Percentiles rank a stretch among this genome's conserved stretches.
Conservation (phyloP, 2,888 invertebrate genomes). For the Metallyticus violacea region DNA sequence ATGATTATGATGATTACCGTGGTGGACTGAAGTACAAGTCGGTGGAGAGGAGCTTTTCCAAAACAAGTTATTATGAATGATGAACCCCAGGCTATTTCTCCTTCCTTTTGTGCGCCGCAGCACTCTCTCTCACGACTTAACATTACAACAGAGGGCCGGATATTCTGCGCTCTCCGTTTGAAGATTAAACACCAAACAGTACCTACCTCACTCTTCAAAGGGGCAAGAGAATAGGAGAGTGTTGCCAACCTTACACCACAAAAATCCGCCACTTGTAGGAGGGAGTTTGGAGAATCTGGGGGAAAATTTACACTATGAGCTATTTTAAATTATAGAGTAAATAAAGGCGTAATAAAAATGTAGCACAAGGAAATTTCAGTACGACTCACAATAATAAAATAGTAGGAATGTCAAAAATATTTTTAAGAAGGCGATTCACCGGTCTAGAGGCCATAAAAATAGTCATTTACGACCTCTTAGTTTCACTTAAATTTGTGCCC, state of each 20-base stretch:
- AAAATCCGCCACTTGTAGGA: not conserved
- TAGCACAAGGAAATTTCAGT: no score
- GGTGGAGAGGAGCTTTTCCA: not conserved
- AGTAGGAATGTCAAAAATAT: no score
- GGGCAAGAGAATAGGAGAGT: not conserved
- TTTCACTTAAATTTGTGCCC: no score
- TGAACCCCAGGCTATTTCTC: not conserved
- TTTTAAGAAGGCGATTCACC: no score
- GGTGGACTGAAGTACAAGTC: not conserved
- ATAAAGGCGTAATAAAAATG: no score
- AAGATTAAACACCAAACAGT: not conserved
- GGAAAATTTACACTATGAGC: no score
- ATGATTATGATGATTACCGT: not conserved
- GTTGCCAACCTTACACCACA: not conserved
- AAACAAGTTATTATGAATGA: conserved; percentile 9
- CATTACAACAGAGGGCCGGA: not conserved
- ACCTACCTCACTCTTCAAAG: not conserved
- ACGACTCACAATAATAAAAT: no score
- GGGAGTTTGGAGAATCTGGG: not conserved
- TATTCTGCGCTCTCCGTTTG: not conserved
- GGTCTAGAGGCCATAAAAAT: no score
- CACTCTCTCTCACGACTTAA: not conserved
- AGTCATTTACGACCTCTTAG: no score
- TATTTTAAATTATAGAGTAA: no score
- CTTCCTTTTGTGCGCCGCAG: not conserved